These are phyloP conservation scores for Tetheella fluctuosa DNA, from an alignment of 2,888 invertebrate species.

Conservation along the genomic window DNA sequence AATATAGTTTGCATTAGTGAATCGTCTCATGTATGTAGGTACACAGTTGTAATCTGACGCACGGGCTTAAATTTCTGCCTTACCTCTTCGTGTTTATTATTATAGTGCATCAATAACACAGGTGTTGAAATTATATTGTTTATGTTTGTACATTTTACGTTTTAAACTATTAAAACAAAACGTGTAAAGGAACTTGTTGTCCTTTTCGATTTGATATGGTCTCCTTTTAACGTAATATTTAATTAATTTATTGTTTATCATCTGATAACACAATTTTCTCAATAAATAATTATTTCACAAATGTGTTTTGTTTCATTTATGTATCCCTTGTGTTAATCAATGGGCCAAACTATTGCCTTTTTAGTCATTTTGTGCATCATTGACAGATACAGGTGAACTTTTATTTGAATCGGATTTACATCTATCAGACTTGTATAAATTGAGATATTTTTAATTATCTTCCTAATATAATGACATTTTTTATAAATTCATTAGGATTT, in stretches of 20 bases:
- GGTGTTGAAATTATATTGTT: slow-evolving; percentile 68
- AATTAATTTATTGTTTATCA: slow-evolving; percentile 83
- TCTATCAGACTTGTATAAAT: too few relatives aligned
- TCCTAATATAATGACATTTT: too few relatives aligned
- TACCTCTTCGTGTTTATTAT: slow-evolving; percentile 53
- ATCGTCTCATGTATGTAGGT: slow-evolving; percentile 61
- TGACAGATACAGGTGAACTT: too few relatives aligned
- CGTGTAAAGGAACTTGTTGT: slow-evolving; percentile 59
- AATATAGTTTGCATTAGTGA: slow-evolving; percentile 72
- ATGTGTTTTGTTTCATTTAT: slow-evolving; percentile 45
- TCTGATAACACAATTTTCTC: slow-evolving; percentile 80
- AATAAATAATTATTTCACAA: slow-evolving; percentile 74
- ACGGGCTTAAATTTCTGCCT: slow-evolving; percentile 54
- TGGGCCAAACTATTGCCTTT: too few relatives aligned
- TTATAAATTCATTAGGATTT: too few relatives aligned
- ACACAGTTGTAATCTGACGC: slow-evolving; percentile 55
- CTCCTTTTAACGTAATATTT: slow-evolving; percentile 69
- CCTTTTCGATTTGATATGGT: slow-evolving; percentile 69
- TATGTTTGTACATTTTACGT: slow-evolving; percentile 80
- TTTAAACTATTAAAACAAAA: slow-evolving; percentile 66
- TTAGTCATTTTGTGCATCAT: too few relatives aligned
- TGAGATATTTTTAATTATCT: too few relatives aligned
- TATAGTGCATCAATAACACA: slow-evolving; percentile 67
- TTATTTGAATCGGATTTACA: too few relatives aligned
- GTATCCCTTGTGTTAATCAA: not conserved